These are phyloP conservation scores for Nymphicus hollandicus DNA, from an alignment of 2,113 vertebrate genomes.

Conservation along the genomic window DNA sequence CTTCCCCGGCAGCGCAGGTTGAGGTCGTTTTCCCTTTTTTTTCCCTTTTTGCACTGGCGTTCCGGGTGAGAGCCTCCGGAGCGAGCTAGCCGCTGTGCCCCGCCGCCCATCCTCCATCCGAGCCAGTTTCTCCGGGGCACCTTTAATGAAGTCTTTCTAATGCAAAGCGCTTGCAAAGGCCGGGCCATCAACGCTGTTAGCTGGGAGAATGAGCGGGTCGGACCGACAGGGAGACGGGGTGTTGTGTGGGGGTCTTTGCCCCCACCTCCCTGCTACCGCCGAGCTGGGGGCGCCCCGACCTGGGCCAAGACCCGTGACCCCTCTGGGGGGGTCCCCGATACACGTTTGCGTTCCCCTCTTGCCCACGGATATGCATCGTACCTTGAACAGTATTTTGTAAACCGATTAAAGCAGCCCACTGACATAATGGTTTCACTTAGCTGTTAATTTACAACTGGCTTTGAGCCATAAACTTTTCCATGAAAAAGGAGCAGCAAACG, in stretches of 20 bases:
- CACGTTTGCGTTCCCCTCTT: background rate
- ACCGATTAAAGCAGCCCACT: background rate
- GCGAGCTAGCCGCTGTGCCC: background rate
- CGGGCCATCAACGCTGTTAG: background rate
- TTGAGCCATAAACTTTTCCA: background rate
- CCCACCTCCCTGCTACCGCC: background rate
- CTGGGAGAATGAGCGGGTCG: background rate
- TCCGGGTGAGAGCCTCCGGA: background rate
- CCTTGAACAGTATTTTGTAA: background rate
- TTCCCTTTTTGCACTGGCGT: background rate
- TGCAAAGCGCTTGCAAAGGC: background rate
- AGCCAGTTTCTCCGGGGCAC: background rate
- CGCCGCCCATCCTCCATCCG: background rate
- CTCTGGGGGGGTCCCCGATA: background rate
- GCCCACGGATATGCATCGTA: background rate
- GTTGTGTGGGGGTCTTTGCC: background rate
- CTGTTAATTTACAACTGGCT: constrained; percentile 26
- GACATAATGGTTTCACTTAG: constrained; percentile 14
- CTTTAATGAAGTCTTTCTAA: background rate
- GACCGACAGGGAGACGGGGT: fast-evolving
- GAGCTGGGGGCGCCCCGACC: background rate
- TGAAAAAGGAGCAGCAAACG: background rate
- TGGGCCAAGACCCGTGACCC: background rate
- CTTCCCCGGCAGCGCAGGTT: background rate
- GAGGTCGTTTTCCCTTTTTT: background rate